These are phyloP conservation scores for Cloeon dipterum DNA, from an alignment of 2,888 invertebrate species.

Conservation along the genomic window DNA sequence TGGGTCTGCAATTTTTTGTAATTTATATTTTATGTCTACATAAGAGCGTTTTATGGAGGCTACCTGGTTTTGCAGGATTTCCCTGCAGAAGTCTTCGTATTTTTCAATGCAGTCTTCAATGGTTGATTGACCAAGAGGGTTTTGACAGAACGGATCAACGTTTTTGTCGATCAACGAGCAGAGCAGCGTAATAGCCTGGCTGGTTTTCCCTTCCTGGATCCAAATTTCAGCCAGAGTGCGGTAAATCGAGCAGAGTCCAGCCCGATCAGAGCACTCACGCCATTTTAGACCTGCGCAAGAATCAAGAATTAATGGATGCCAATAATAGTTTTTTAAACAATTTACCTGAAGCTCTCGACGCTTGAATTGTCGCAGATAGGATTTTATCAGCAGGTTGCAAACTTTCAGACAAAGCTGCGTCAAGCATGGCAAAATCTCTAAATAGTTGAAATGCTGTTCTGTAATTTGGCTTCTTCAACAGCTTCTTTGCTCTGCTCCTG, in stretches of 20 bases:
- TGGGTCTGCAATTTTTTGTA: too few relatives aligned
- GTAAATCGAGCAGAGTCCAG: constrained; percentile 6
- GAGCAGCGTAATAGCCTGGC: not conserved
- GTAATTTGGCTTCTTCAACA: not conserved
- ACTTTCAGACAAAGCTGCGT: not conserved
- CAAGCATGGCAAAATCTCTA: not conserved
- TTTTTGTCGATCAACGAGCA: not conserved
- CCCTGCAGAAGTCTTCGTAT: too few relatives aligned
- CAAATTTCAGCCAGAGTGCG: constrained; percentile 7
- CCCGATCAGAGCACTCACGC: constrained; percentile 3
- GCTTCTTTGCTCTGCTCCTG: not conserved
- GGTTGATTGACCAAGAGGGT: not conserved
- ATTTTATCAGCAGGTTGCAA: not conserved
- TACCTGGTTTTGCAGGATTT: too few relatives aligned
- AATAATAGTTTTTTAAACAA: not conserved
- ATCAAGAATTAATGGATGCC: not conserved
- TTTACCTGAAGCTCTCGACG: not conserved
- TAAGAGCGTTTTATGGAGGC: too few relatives aligned
- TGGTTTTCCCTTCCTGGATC: constrained; percentile 1
- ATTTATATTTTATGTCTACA: too few relatives aligned
- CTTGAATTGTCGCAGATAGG: not conserved
- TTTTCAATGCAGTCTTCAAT: too few relatives aligned
- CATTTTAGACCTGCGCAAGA: not conserved
- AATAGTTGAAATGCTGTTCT: not conserved
- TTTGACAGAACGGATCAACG: not conserved